These are phyloP conservation scores for Pheosia gnoma DNA, from an alignment of 2,888 invertebrate genomes.

Conservation along the genomic window DNA sequence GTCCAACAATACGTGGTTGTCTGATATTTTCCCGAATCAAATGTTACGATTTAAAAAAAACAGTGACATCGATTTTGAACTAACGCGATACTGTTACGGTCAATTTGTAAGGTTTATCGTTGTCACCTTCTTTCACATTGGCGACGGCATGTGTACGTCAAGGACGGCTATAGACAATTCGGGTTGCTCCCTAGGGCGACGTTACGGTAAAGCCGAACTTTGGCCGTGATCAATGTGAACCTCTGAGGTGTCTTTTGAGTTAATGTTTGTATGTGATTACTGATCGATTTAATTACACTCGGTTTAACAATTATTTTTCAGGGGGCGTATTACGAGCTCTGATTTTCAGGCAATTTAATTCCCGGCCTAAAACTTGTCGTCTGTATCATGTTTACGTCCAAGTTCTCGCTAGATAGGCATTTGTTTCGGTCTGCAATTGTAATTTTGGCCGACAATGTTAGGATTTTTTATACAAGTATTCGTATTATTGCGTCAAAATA, in stretches of 20 bases:
- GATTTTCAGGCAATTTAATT: too few relatives aligned
- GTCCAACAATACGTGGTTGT: constrained; percentile 38
- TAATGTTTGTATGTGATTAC: constrained; percentile 65
- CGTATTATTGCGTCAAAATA: too few relatives aligned
- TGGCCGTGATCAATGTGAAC: constrained; percentile 73
- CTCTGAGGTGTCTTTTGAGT: constrained; percentile 73
- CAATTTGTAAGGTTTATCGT: constrained; percentile 63
- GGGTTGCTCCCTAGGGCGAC: constrained; percentile 69
- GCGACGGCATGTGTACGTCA: constrained; percentile 59
- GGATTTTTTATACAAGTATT: too few relatives aligned
- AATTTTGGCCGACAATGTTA: too few relatives aligned
- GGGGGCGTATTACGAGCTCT: too few relatives aligned
- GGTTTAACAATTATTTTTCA: constrained; percentile 36
- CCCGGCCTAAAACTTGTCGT: too few relatives aligned
- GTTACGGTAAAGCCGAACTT: constrained; percentile 75
- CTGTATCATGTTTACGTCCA: too few relatives aligned
- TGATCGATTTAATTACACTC: constrained; percentile 51
- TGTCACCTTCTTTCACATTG: constrained; percentile 60
- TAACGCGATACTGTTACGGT: constrained; percentile 70
- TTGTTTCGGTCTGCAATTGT: too few relatives aligned
- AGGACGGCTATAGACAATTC: constrained; percentile 51
- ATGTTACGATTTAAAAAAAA: constrained; percentile 42
- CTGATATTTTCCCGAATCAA: constrained; percentile 49
- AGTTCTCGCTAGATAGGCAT: too few relatives aligned
- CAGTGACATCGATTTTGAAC: constrained; percentile 62